Evolutionary conservation across 2,797 vertebrate genomes (phyloP).

Genomic region (Iguana delicatissima): DNA sequence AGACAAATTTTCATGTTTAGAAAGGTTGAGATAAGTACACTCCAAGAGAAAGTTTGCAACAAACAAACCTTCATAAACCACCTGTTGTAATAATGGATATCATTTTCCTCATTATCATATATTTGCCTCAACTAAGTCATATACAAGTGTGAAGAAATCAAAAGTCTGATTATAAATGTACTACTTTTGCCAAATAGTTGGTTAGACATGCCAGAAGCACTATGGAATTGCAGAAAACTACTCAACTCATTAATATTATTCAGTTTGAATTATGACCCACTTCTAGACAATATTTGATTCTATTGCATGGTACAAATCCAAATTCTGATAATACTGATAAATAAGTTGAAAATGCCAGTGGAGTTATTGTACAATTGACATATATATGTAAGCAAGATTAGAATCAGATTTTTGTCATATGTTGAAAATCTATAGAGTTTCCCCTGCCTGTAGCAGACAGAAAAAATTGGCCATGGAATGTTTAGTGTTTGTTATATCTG

Average conservation of each 20-base stretch:
- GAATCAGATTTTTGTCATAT: constrained; percentile 42
- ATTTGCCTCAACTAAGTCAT: background rate
- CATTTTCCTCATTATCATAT: background rate
- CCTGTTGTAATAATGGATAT: background rate
- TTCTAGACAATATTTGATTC: constrained; percentile 31
- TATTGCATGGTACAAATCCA: constrained; percentile 13
- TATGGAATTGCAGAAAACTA: background rate
- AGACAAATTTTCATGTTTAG: background rate
- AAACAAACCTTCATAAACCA: background rate
- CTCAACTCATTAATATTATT: accelerated
- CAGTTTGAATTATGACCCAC: background rate
- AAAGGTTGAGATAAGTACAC: background rate
- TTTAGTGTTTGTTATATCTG: constrained; percentile 18
- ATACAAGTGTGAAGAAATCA: constrained; percentile 24
- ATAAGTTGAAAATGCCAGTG: constrained; percentile 40
- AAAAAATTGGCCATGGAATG: constrained; percentile 48
- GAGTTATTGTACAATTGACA: constrained; percentile 61
- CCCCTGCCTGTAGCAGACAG: constrained; percentile 45
- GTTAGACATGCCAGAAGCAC: constrained; percentile 6
- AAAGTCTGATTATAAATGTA: constrained; percentile 12
- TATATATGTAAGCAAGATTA: constrained; percentile 57
- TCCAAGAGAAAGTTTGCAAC: background rate
- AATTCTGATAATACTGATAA: constrained; percentile 54
- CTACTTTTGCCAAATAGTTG: background rate
- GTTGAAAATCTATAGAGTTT: constrained; percentile 52